phyloP scores from a whole-genome alignment of 2,888 invertebrate genomes.

The Drosophila merina region DNA sequence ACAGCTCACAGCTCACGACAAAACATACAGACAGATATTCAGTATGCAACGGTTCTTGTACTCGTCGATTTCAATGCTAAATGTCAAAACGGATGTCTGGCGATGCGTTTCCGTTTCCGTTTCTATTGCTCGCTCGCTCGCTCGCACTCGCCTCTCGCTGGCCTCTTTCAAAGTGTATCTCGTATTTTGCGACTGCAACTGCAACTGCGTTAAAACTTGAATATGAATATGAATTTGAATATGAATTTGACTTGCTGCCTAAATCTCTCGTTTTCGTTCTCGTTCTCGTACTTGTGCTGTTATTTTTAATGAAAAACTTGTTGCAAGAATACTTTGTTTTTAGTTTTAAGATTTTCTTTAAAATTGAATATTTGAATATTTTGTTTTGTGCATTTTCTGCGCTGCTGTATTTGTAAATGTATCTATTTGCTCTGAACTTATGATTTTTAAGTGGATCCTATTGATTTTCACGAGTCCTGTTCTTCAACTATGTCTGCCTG shows the following conservation, averaged over 20 bases:
- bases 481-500: slow-evolving; percentile 36
- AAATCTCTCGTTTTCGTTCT: slow-evolving; percentile 35
- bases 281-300: slow-evolving; percentile 61
- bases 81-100: slow-evolving; percentile 29
- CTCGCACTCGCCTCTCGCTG: slow-evolving; percentile 39
- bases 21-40: slow-evolving; percentile 28
- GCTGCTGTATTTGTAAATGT: slow-evolving; percentile 44
- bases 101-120: slow-evolving; percentile 37
- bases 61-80: slow-evolving; percentile 30
- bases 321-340: slow-evolving; percentile 28
- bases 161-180: slow-evolving; percentile 29
- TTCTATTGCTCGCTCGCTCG: slow-evolving; percentile 41
- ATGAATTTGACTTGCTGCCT: slow-evolving; percentile 65
- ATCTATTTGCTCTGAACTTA: slow-evolving; percentile 51
- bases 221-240: slow-evolving; percentile 29
- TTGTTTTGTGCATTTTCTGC: slow-evolving; percentile 36
- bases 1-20: slow-evolving; percentile 17
- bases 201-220: slow-evolving; percentile 49
- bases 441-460: slow-evolving; percentile 47
- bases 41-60: slow-evolving; percentile 54
- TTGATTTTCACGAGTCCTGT: slow-evolving; percentile 26
- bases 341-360: slow-evolving; percentile 1
- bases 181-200: slow-evolving; percentile 48
- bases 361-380: slow-evolving; percentile 2
- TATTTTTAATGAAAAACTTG: slow-evolving; percentile 53